Evolutionary conservation across 2,797 vertebrate species (phyloP), one percentile per base, ranked within the genome.

Genomic region (Gymnocypris eckloni): DNA sequence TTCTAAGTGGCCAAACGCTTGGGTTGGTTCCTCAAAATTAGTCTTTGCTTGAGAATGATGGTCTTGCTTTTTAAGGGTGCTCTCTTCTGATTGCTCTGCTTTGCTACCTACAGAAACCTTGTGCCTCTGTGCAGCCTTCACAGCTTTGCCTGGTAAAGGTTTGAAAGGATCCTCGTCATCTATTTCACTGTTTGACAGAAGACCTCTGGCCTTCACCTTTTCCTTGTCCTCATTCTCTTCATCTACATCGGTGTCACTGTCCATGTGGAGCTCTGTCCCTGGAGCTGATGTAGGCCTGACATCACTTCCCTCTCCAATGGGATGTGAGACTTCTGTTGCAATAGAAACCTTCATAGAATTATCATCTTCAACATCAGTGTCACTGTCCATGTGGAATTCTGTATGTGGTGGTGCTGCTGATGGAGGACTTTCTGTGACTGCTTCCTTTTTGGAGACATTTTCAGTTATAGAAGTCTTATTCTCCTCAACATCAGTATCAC

Each of bases 401-500:
- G 82, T 52, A 48, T 72, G 59, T 37, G n/a, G 41, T 8, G 18
- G n/a, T 45, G 41, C 64, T 70, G 41, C 61, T 69, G 50, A 11
- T 61, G 64, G 18, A 48, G 54, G 10, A 70, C 37, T 64, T 5
- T n/a, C 48, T 3, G 54, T 5, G 20, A 8, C 16, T 39, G 76
- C 72, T 69, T 87, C 87, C 70, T 84, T 81, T 12, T 86, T n/a
- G 10, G 73, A 4, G 16, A 28, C 78, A 71, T 41, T 43, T 84
- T 76, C 48, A 4, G 71, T 50, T 52, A 39, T 9, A 41, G 61
- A 20, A 9, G 59, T 28, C 2, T 86, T 61, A 15, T 83, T 39
- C 43, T 94, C 94, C 16, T 96, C 95, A 7, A 94, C 91, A 77
- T 96, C 95, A 45, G 95, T 95, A 91, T 96, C 95, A 78, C 95